Percentiles rank a stretch among this genome's conserved stretches.
Evolutionary conservation across 2,113 vertebrate genomes (phyloP).

Genomic region (Calyptomena viridis): DNA sequence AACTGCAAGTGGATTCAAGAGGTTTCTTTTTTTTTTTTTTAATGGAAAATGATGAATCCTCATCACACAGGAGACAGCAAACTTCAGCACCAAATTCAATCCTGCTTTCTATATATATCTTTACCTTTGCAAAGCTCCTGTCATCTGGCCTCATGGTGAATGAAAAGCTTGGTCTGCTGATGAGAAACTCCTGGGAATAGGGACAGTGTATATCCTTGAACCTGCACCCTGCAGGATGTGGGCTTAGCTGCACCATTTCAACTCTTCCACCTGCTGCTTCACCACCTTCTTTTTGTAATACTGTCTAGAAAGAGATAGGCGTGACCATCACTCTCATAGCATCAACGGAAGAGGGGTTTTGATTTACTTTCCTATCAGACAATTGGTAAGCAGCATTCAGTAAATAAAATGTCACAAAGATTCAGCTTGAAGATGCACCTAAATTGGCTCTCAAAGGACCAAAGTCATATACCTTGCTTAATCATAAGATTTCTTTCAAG

Average conservation of each 20-base stretch:
- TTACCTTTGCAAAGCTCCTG: background rate
- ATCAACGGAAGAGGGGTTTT: background rate
- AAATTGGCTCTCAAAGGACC: conserved; percentile 21
- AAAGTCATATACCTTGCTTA: background rate
- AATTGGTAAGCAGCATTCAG: background rate
- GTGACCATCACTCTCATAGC: background rate
- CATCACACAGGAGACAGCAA: background rate
- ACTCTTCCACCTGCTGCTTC: background rate
- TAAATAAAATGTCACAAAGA: background rate
- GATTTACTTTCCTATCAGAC: background rate
- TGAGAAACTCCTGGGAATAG: background rate
- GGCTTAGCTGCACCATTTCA: background rate
- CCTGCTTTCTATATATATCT: background rate
- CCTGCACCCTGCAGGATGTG: rapidly evolving
- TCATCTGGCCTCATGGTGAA: background rate
- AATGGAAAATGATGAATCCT: conserved; percentile 35
- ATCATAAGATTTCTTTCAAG: background rate
- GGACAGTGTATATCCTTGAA: background rate
- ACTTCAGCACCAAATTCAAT: background rate
- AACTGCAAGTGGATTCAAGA: conserved; percentile 8
- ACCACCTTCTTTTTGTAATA: background rate
- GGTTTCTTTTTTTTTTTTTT: background rate
- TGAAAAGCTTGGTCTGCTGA: background rate
- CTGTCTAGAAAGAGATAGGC: background rate
- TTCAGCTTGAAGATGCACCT: background rate